Evolutionary conservation across 2,888 invertebrate species (phyloP).

Genomic region (Drosophila mimetica): DNA sequence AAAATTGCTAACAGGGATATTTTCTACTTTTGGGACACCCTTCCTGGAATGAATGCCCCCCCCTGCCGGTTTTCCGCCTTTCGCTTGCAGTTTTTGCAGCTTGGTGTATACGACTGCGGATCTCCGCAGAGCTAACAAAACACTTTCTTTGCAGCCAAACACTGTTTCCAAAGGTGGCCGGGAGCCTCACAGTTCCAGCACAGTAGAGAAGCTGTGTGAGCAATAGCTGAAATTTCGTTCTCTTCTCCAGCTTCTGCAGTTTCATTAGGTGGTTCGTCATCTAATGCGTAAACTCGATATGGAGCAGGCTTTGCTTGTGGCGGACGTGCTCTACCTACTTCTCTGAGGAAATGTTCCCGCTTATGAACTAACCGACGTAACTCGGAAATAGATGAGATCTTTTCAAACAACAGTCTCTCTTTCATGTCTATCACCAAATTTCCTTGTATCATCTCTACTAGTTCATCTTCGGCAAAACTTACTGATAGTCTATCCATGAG

Average conservation of each 20-base stretch:
- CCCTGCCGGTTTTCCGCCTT: not conserved
- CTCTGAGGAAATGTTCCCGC: not conserved
- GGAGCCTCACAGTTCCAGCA: slow-evolving; percentile 5
- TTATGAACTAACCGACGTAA: not conserved
- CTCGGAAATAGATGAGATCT: slow-evolving; percentile 4
- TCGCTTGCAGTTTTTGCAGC: not conserved
- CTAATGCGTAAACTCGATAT: slow-evolving; percentile 1
- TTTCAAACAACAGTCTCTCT: not conserved
- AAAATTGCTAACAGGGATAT: not conserved
- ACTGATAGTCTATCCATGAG: slow-evolving; percentile 2
- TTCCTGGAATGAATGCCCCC: not conserved
- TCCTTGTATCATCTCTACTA: slow-evolving; percentile 7
- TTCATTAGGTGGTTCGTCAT: not conserved
- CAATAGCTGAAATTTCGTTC: not conserved
- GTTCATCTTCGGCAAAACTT: slow-evolving; percentile 12
- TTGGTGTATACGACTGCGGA: not conserved
- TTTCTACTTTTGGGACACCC: slow-evolving; percentile 5
- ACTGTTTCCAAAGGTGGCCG: slow-evolving; percentile 6
- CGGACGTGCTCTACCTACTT: not conserved
- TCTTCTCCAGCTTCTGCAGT: not conserved
- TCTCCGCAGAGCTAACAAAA: slow-evolving; percentile 1
- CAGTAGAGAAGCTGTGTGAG: not conserved
- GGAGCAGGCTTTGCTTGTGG: not conserved
- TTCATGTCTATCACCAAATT: slow-evolving; percentile 6
- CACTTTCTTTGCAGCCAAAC: not conserved